Percentiles rank a stretch among this genome's conserved stretches.
These are phyloP conservation scores for Anagrus nilaparvatae DNA, from an alignment of 1,140 invertebrate genomes.

Conservation along the genomic window DNA sequence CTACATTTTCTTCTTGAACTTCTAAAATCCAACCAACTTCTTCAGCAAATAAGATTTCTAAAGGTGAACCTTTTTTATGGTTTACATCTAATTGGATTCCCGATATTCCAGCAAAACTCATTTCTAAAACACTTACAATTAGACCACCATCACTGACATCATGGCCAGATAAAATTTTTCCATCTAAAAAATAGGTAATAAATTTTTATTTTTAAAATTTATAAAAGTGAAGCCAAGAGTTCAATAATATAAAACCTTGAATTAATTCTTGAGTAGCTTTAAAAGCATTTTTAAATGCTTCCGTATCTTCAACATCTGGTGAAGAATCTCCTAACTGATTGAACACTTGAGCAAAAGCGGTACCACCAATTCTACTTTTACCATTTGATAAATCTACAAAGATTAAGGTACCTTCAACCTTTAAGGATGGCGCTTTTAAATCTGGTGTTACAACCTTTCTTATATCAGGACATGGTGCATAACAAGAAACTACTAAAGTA, in stretches of 20 bases:
- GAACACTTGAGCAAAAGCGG: slow-evolving; percentile 84
- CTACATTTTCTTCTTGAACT: slow-evolving; percentile 47
- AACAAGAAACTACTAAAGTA: slow-evolving; percentile 87
- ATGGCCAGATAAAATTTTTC: slow-evolving; percentile 76
- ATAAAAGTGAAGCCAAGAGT: background rate
- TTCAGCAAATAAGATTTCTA: slow-evolving; percentile 77
- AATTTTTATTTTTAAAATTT: background rate
- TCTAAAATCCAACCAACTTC: slow-evolving; percentile 91
- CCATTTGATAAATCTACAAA: slow-evolving; percentile 60
- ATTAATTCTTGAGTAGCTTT: slow-evolving; percentile 74
- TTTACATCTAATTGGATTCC: slow-evolving; percentile 62
- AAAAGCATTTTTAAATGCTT: slow-evolving; percentile 64
- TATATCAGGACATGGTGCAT: slow-evolving; percentile 88
- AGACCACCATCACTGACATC: slow-evolving; percentile 95
- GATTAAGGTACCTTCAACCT: slow-evolving; percentile 47
- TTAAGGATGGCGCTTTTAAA: slow-evolving; percentile 57
- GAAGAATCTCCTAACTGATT: slow-evolving; percentile 70
- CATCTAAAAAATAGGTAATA: slow-evolving; percentile 39
- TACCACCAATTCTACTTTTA: slow-evolving; percentile 71
- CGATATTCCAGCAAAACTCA: slow-evolving; percentile 86
- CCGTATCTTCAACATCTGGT: slow-evolving; percentile 69
- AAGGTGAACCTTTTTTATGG: slow-evolving; percentile 43
- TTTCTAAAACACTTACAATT: slow-evolving; percentile 82
- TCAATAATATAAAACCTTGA: slow-evolving; percentile 42
- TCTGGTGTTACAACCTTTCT: slow-evolving; percentile 69